Evolutionary conservation across 2,888 invertebrate species (phyloP).

Genomic region (Hololepta plana): DNA sequence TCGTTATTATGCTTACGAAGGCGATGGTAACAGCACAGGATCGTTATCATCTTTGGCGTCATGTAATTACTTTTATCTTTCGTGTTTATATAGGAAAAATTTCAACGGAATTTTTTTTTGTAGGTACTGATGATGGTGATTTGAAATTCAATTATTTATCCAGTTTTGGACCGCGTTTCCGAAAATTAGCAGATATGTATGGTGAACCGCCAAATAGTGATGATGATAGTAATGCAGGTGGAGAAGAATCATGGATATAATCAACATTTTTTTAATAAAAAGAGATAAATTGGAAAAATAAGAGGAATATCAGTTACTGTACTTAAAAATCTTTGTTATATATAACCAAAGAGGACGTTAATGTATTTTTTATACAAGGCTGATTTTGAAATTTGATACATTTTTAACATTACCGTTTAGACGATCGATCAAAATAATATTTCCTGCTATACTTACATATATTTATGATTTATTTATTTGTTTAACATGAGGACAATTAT

Average conservation of each 20-base stretch:
- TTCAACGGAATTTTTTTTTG: conserved; percentile 6
- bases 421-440: too few species aligned
- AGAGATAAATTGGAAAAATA: too few species aligned
- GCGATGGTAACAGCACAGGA: conserved; percentile 80
- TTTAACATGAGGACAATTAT: too few species aligned
- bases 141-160: conserved; percentile 87
- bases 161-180: conserved; percentile 90
- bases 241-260: conserved; percentile 77
- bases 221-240: conserved; percentile 57
- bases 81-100: neutral
- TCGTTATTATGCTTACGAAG: conserved; percentile 94
- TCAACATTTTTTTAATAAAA: too few species aligned
- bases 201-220: conserved; percentile 76
- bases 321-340: too few species aligned
- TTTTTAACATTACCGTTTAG: too few species aligned
- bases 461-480: too few species aligned
- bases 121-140: conserved; percentile 78
- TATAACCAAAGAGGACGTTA: too few species aligned
- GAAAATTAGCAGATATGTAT: conserved; percentile 86
- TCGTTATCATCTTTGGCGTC: conserved; percentile 85
- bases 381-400: too few species aligned
- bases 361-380: too few species aligned
- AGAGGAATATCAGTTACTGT: too few species aligned
- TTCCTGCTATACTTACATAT: too few species aligned
- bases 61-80: conserved; percentile 35